Base-by-base conservation (phyloP, 2,113 vertebrate species). In the Agapornis roseicollis region DNA sequence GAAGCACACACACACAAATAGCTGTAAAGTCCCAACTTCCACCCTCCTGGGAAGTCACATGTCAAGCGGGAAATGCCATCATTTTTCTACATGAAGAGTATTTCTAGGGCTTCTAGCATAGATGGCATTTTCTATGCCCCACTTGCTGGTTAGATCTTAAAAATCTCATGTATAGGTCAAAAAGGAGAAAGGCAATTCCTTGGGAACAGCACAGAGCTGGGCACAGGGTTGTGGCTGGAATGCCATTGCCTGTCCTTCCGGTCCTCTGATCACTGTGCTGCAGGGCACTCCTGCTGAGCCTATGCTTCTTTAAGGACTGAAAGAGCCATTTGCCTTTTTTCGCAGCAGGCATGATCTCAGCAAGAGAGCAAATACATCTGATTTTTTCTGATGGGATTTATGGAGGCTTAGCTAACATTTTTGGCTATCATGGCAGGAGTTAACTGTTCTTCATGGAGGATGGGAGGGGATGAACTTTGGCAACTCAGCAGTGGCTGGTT, bases 401-500 rank as follows among this genome's bases (percentile, higher is more conserved):
- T 44, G n/a, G 71, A 64, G 13, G 53, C 55, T 58, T 58, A 39
- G 50, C 64, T 92, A 85, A 81, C 71, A 64, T 94, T 92, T 72
- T 47, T 41, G 49, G 44, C 77, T 70, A 39, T 47, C 0, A 0
- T 13, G 2, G 63, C 47, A 93, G 78, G 68, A 83, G 56, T 50
- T 90, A 89, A 44, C 22, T 46, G 60, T 46, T 93, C n/a, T 52
- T 71, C 0, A 0, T 33, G 63, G 80, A 89, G 77, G 71, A 41
- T 20, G 2, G n/a, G 77, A 87, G 56, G 52, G 33, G 27, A 82
- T 35, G 24, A 65, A 44, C 41, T 96, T 96, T 96, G 95, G 88
- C 94, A 95, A 94, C 86, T 94, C 94, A 71, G 91, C 89, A 72
- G 20, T 70, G 77, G 23, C 87, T 86, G 74, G 74, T 69, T 93